Conservation (phyloP, 2,888 invertebrate species). For the Bombyx huttoni region DNA sequence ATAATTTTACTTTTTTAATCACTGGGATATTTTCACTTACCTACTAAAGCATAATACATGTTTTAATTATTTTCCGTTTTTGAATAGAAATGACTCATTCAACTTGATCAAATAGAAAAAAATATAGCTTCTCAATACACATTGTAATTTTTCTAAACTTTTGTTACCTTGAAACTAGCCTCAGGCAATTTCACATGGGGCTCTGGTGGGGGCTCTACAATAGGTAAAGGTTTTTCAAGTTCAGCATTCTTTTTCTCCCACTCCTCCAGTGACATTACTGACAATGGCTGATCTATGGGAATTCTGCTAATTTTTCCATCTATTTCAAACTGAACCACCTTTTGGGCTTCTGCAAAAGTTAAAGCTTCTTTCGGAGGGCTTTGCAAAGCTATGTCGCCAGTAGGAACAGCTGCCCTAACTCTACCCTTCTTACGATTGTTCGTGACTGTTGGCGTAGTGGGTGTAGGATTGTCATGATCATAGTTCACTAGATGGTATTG, state of each 20-base stretch:
- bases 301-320: slow-evolving; percentile 82
- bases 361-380: slow-evolving; percentile 78
- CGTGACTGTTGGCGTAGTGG: slow-evolving; percentile 74
- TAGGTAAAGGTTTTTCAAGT: slow-evolving; percentile 53
- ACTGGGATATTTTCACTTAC: no score
- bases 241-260: slow-evolving; percentile 67
- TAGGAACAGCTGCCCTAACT: slow-evolving; percentile 71
- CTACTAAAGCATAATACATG: no score
- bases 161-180: slow-evolving; percentile 51
- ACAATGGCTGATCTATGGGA: slow-evolving; percentile 76
- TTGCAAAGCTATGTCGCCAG: slow-evolving; percentile 65
- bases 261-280: slow-evolving; percentile 79
- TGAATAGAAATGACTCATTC: no score
- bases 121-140: neutral
- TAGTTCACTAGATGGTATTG: slow-evolving; percentile 89
- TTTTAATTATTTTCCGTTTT: no score
- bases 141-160: neutral
- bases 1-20: slow-evolving; percentile 36
- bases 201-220: slow-evolving; percentile 51
- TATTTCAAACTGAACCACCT: slow-evolving; percentile 89
- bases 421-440: slow-evolving; percentile 76
- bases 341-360: slow-evolving; percentile 87
- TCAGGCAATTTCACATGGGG: slow-evolving; percentile 62
- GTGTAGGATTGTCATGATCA: slow-evolving; percentile 85
- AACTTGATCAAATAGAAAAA: neutral